Percentiles rank a stretch among this genome's conserved stretches.
Evolutionary conservation across 2,888 invertebrate genomes (phyloP).

Genomic region (Protonemura montana): DNA sequence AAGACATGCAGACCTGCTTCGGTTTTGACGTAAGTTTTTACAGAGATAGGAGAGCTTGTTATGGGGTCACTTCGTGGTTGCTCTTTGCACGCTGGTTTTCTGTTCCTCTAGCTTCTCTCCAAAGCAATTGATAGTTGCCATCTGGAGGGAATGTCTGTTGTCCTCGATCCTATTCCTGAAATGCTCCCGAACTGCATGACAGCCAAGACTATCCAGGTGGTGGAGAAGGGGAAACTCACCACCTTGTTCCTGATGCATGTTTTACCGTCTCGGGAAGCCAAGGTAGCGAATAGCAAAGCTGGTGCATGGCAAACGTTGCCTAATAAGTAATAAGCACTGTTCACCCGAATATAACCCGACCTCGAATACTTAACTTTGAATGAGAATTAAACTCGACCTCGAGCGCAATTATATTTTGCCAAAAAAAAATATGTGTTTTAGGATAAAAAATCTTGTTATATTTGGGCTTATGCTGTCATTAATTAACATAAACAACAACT

Average conservation of each 20-base stretch:
- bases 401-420: too few relatives aligned
- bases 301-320: too few relatives aligned
- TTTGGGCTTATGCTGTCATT: too few relatives aligned
- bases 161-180: not conserved
- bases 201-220: not conserved
- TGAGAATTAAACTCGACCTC: too few relatives aligned
- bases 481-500: too few relatives aligned
- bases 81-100: not conserved
- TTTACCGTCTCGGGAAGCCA: not conserved
- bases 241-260: not conserved
- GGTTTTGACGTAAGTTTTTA: conserved; percentile 79
- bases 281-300: not conserved
- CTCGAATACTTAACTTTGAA: too few relatives aligned
- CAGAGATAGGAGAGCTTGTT: too few relatives aligned
- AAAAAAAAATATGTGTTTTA: too few relatives aligned
- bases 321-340: too few relatives aligned
- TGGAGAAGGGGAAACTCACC: not conserved
- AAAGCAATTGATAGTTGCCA: not conserved
- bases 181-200: not conserved
- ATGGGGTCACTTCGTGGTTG: not conserved
- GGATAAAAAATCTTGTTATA: too few relatives aligned
- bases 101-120: not conserved
- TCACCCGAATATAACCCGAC: too few relatives aligned
- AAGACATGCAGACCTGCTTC: conserved; percentile 82
- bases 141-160: not conserved